These are phyloP conservation scores for Brachypterus glaber DNA, from an alignment of 2,888 invertebrate species.

Conservation along the genomic window DNA sequence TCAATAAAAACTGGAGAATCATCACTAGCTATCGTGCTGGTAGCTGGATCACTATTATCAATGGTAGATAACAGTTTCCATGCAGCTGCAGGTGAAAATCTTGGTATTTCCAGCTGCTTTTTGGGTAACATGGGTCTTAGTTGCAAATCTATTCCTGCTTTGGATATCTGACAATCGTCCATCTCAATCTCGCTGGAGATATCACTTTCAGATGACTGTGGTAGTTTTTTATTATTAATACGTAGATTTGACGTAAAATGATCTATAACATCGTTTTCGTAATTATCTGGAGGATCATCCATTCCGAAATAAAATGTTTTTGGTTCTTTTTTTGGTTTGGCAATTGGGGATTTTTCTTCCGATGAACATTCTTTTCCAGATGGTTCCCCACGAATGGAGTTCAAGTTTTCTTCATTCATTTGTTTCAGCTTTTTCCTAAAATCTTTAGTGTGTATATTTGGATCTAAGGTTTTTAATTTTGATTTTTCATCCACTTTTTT, in stretches of 20 bases:
- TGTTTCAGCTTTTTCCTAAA: constrained; percentile 44
- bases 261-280: constrained; percentile 19
- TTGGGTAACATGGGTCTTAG: constrained; percentile 71
- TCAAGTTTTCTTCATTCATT: constrained; percentile 41
- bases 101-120: constrained; percentile 63
- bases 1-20: constrained; percentile 41
- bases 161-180: constrained; percentile 31
- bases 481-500: constrained; percentile 41
- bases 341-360: constrained; percentile 47
- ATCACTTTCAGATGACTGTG: constrained; percentile 47
- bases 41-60: constrained; percentile 40
- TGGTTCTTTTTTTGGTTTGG: constrained; percentile 31
- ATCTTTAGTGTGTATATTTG: constrained; percentile 40
- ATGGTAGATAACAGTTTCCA: constrained; percentile 65
- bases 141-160: constrained; percentile 59
- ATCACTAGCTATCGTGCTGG: constrained; percentile 30
- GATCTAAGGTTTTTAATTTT: constrained; percentile 42
- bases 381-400: constrained; percentile 43
- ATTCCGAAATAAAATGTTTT: constrained; percentile 74
- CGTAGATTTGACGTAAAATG: constrained; percentile 24
- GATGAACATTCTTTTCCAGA: constrained; percentile 56
- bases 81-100: constrained; percentile 75
- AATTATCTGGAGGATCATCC: constrained; percentile 42
- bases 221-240: constrained; percentile 20
- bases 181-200: constrained; percentile 47